phyloP scores from a whole-genome alignment of 2,888 invertebrate genomes.

The Polydrusus cervinus region DNA sequence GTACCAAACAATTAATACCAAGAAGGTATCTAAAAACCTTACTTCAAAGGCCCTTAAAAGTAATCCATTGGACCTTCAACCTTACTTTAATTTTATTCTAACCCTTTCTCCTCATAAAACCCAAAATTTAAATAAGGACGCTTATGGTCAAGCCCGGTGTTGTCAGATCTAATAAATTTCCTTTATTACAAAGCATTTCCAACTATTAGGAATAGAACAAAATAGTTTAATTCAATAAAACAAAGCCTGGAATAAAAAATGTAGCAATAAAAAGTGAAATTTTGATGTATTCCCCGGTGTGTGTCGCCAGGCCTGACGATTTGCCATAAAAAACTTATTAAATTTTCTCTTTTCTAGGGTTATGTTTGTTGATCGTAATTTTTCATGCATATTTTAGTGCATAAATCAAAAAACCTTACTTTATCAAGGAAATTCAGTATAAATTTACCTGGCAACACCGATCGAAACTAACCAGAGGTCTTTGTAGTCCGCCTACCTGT shows the following conservation, averaged over 20 bases:
- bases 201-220: no score
- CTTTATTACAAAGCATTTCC: no score
- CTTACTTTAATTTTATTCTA: constrained; percentile 5
- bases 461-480: constrained; percentile 14
- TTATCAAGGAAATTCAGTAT: not conserved
- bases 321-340: no score
- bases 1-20: not conserved
- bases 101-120: constrained; percentile 14
- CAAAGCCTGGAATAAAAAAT: no score
- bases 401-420: not conserved
- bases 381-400: no score
- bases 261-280: no score
- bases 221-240: no score
- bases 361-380: no score
- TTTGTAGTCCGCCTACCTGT: constrained; percentile 51
- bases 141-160: constrained; percentile 8
- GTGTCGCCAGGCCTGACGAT: no score
- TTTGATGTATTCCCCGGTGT: no score
- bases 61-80: not conserved
- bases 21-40: not conserved
- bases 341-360: no score
- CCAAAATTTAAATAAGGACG: constrained; percentile 11
- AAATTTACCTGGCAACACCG: not conserved
- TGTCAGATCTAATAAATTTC: not conserved
- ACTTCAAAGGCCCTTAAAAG: not conserved